A percentile compares a stretch with the other conserved stretches of the same genome.
phyloP scores from a whole-genome alignment of 2,888 invertebrate species.

The Tetragnatha montana region DNA sequence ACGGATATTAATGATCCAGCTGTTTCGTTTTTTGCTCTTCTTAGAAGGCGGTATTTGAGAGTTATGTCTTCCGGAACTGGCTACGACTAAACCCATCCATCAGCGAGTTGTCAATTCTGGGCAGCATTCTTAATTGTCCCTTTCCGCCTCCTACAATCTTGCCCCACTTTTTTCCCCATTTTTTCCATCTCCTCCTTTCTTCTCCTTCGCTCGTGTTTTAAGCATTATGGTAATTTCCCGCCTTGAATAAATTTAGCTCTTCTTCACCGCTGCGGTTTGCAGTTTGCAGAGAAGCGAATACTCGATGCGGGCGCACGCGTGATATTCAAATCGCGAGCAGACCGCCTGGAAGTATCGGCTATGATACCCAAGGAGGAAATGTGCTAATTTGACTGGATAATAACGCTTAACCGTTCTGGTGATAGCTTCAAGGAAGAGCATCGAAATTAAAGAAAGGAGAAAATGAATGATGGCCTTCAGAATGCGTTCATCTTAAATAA shows the following conservation, averaged over 20 bases:
- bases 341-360: background rate
- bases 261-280: slow-evolving; percentile 20
- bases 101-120: slow-evolving; percentile 68
- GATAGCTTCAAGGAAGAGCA: background rate
- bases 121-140: slow-evolving; percentile 69
- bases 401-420: background rate
- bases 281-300: slow-evolving; percentile 36
- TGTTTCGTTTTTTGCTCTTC: slow-evolving; percentile 57
- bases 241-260: slow-evolving; percentile 65
- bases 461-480: background rate
- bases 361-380: slow-evolving; percentile 40
- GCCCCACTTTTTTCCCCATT: slow-evolving; percentile 16
- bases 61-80: slow-evolving; percentile 67
- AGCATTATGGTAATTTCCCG: slow-evolving; percentile 68
- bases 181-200: slow-evolving; percentile 22
- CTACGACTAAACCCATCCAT: slow-evolving; percentile 63
- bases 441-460: background rate
- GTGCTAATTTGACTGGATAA: slow-evolving; percentile 45
- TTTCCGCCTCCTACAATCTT: slow-evolving; percentile 63
- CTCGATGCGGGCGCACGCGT: slow-evolving; percentile 44
- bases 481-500: background rate
- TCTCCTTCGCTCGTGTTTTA: slow-evolving; percentile 45
- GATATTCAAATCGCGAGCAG: slow-evolving; percentile 53
- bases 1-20: slow-evolving; percentile 69
- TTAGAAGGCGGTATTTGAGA: slow-evolving; percentile 60